Percentiles rank a stretch among this genome's conserved stretches.
These are phyloP conservation scores for Urocitellus parryii DNA, from an alignment of 2,113 vertebrate species.

Conservation along the genomic window DNA sequence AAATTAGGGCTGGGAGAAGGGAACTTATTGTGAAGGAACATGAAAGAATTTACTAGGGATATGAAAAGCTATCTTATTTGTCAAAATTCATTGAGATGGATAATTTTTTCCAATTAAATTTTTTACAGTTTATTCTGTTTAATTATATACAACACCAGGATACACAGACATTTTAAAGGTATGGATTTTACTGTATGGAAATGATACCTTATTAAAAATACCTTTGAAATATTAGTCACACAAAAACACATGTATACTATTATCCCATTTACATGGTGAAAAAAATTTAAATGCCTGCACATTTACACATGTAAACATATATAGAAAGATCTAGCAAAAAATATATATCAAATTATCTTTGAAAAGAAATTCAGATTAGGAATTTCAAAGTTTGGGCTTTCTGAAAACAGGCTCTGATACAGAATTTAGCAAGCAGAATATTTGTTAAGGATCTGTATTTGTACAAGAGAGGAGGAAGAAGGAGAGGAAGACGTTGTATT, in stretches of 20 bases:
- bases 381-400: not conserved
- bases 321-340: not conserved
- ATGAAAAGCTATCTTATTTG: not conserved
- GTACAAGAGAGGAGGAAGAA: not conserved
- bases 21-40: not conserved
- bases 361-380: not conserved
- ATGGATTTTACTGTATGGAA: not conserved
- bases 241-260: not conserved
- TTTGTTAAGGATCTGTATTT: not conserved
- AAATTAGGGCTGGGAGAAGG: not conserved
- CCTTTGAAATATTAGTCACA: not conserved
- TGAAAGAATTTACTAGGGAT: not conserved
- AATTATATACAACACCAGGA: no score
- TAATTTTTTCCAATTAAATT: no score
- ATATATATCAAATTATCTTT: not conserved
- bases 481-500: not conserved
- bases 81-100: not conserved
- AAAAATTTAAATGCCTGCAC: not conserved
- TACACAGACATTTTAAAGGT: not conserved
- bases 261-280: not conserved
- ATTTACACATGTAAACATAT: not conserved
- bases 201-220: conserved; percentile 7
- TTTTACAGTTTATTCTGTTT: no score
- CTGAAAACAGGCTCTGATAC: not conserved
- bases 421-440: not conserved